These are phyloP conservation scores for Unio delphinus DNA, from an alignment of 2,888 invertebrate genomes.

Conservation along the genomic window DNA sequence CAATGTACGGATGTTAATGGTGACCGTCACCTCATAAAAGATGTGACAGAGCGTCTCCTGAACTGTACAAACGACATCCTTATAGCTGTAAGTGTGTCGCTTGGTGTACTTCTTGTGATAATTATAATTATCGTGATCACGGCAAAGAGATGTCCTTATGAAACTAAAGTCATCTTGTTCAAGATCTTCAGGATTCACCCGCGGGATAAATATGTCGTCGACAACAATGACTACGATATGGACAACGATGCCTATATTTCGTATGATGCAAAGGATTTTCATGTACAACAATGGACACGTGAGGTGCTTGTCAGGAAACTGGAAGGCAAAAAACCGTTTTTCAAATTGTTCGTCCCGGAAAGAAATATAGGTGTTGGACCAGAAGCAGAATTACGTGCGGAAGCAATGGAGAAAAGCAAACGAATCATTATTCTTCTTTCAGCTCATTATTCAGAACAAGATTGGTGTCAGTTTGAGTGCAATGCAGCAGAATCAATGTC, in stretches of 20 bases:
- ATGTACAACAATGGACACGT: constrained; percentile 37
- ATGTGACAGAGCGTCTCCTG: constrained; percentile 23
- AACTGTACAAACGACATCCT: constrained; percentile 28
- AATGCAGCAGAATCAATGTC: constrained; percentile 32
- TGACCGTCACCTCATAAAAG: constrained; percentile 18
- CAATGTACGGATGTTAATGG: constrained; percentile 23
- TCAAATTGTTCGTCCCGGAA: constrained; percentile 1
- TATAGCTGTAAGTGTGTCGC: constrained; percentile 26
- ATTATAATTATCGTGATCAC: constrained; percentile 28
- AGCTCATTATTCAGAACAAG: constrained; percentile 19
- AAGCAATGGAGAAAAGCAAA: constrained; percentile 18
- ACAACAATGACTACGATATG: background rate
- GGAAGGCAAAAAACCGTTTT: constrained; percentile 29
- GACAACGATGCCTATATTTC: constrained; percentile 34
- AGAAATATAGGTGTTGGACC: constrained; percentile 13
- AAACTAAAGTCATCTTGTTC: constrained; percentile 37
- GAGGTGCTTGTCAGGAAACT: constrained; percentile 27
- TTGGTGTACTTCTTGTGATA: constrained; percentile 23
- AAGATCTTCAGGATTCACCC: constrained; percentile 40
- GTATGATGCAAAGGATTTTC: constrained; percentile 35
- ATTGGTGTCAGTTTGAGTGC: constrained; percentile 35
- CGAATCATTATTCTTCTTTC: constrained; percentile 14
- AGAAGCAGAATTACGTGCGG: constrained; percentile 23
- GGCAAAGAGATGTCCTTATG: constrained; percentile 44
- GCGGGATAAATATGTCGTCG: constrained; percentile 29